phyloP scores from a whole-genome alignment of 2,113 vertebrate species.

The Scalopus aquaticus region DNA sequence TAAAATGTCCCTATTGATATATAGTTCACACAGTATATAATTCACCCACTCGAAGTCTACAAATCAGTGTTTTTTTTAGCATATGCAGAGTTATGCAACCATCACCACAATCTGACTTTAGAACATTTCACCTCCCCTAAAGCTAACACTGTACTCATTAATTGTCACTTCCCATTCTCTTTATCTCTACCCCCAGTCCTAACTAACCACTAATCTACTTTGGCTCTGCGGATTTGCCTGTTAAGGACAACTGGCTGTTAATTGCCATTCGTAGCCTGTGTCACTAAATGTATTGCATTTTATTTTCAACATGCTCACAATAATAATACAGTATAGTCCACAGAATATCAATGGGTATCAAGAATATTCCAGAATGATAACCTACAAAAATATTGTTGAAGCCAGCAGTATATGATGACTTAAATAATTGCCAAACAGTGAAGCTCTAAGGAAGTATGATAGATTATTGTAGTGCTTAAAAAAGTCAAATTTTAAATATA shows the following conservation, averaged over 20 bases:
- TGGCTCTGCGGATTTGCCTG: neutral
- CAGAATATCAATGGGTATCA: neutral
- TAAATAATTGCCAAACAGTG: neutral
- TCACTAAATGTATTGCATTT: neutral
- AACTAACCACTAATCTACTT: neutral
- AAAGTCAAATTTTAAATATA: neutral
- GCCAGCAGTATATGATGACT: neutral
- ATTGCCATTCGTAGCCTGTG: neutral
- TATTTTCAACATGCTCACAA: neutral
- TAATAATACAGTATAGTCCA: neutral
- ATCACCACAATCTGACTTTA: constrained; percentile 42
- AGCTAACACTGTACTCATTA: neutral
- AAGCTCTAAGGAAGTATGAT: neutral
- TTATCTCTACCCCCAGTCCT: neutral
- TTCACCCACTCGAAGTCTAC: neutral
- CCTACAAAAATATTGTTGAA: neutral
- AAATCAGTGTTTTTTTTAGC: neutral
- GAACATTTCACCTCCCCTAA: neutral
- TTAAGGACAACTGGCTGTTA: neutral
- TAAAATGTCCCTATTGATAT: neutral
- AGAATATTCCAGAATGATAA: neutral
- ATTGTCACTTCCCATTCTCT: neutral
- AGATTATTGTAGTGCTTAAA: neutral
- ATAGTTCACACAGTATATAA: neutral
- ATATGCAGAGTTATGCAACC: neutral